Base-by-base conservation (phyloP, 2,888 invertebrate species). In the Subacronicta megacephala region DNA sequence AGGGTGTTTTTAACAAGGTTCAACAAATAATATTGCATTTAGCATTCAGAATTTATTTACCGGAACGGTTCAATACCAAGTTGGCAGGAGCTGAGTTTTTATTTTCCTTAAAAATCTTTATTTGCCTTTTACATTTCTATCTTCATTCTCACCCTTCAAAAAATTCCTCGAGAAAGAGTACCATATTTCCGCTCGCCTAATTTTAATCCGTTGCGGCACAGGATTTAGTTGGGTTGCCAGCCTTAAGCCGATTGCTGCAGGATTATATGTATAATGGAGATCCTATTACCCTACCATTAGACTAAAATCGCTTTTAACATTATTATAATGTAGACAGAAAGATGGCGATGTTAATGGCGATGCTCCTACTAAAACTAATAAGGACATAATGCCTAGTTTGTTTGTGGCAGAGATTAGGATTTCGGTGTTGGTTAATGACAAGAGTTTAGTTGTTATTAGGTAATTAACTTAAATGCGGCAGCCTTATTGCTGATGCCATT, bases 231-330 rank as follows among this genome's bases (percentile, higher is more conserved):
- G 45, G 52, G 52, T 72, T 51, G 73, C 61, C 54, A 56, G 50
- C 52, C 47, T 46, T 70, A 72, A 73, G 72, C 71, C 56, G 71
- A 67, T 73, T 67, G 73, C 51, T 15, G 49, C 45, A 43, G 49
- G 55, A 61, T 61, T 57, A 51, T 62, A 61, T 72, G 53, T 62
- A 61, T 72, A 61, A 70, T 66, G 61, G 61, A 38, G 42, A 49
- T 66, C 55, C 46, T 43, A 49, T 56, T 61, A 61, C 62, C 52
- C 42, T 44, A 53, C 62, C 52, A 38, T 44, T 57, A 46, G 41
- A 41, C 29, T 37, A 31, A 33, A 37, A 36, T 33, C 17, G 23
- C 56, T 63, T 50, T 62, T 41, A 42, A 17, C 33, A 40, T 62
- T 41, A 42, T 15, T 26, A 40, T 38, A 45, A 7, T n/a, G 43